Conservation (phyloP, 2,888 invertebrate genomes). For the Calameuta filiformis region DNA sequence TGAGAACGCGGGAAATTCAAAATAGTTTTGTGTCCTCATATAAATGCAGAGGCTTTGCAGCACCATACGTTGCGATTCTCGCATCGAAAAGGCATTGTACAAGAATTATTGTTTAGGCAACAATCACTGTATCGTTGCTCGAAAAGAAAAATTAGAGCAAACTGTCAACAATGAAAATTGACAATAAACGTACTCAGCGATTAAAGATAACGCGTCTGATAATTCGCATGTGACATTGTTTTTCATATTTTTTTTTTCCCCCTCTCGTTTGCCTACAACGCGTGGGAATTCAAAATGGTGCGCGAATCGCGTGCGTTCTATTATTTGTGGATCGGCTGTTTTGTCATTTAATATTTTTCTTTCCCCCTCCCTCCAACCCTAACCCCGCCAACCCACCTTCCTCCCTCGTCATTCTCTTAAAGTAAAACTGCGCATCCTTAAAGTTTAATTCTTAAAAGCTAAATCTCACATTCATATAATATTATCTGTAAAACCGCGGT, state of each 20-base stretch:
- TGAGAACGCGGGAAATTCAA: background rate
- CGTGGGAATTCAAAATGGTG: background rate
- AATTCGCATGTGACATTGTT: background rate
- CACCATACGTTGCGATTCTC: background rate
- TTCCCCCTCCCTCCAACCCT: background rate
- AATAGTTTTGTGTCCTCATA: background rate
- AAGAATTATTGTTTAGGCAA: background rate
- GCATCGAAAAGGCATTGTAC: background rate
- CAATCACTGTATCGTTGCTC: background rate
- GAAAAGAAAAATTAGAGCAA: background rate
- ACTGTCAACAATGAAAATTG: background rate
- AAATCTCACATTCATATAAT: conserved; percentile 56
- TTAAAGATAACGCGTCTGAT: background rate
- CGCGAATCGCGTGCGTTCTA: background rate
- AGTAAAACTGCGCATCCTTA: conserved; percentile 28
- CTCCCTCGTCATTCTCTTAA: background rate
- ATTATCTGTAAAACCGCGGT: conserved; percentile 59
- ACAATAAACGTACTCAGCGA: conserved; percentile 59
- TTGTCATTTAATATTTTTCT: background rate
- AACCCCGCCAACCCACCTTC: too few species aligned
- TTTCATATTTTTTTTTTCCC: background rate
- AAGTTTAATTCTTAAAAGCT: conserved; percentile 46
- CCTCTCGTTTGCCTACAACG: background rate
- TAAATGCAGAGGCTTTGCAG: background rate
- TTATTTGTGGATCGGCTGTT: background rate